A percentile compares a stretch with the other conserved stretches of the same genome.
Evolutionary conservation across 2,113 vertebrate species (phyloP).

Genomic region (Propithecus coquereli): DNA sequence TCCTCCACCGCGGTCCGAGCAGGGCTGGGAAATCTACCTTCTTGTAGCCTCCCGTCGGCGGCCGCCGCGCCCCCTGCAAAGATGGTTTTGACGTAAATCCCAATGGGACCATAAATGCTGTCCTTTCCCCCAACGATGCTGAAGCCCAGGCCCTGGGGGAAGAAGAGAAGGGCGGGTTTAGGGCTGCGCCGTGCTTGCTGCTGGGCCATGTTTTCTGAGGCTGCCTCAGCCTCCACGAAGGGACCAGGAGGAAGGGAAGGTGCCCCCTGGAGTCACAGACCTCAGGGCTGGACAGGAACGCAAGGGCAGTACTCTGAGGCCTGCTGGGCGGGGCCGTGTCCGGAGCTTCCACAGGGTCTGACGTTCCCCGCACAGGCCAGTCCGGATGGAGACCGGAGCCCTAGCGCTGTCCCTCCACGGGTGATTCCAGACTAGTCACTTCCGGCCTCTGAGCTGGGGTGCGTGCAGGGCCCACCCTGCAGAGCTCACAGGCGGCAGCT

Average conservation of each 20-base stretch:
- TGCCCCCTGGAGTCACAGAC: fast-evolving
- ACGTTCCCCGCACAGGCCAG: not conserved
- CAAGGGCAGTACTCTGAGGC: fast-evolving
- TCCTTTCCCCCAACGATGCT: slow-evolving; percentile 96
- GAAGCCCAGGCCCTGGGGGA: slow-evolving; percentile 92
- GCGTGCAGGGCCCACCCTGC: not conserved
- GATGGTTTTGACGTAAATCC: slow-evolving; percentile 97
- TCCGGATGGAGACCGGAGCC: fast-evolving
- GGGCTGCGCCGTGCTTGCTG: fast-evolving
- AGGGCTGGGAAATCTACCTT: slow-evolving; percentile 83
- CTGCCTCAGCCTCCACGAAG: not conserved
- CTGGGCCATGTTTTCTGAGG: fast-evolving
- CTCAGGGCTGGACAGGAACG: fast-evolving
- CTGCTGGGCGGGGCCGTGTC: fast-evolving
- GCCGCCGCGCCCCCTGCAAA: slow-evolving; percentile 94
- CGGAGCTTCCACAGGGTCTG: fast-evolving
- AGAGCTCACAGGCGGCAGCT: not conserved
- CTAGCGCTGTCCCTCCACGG: not conserved
- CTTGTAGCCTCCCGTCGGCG: slow-evolving; percentile 92
- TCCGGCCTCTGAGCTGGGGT: not conserved
- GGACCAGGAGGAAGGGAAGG: not conserved
- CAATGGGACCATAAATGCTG: slow-evolving; percentile 95
- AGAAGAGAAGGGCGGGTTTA: not conserved
- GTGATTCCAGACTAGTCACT: not conserved
- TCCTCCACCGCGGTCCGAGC: fast-evolving